A percentile compares a stretch with the other conserved stretches of the same genome.
These are phyloP conservation scores for Aphelocoma californica DNA, from an alignment of 2,797 vertebrate genomes.

Conservation along the genomic window DNA sequence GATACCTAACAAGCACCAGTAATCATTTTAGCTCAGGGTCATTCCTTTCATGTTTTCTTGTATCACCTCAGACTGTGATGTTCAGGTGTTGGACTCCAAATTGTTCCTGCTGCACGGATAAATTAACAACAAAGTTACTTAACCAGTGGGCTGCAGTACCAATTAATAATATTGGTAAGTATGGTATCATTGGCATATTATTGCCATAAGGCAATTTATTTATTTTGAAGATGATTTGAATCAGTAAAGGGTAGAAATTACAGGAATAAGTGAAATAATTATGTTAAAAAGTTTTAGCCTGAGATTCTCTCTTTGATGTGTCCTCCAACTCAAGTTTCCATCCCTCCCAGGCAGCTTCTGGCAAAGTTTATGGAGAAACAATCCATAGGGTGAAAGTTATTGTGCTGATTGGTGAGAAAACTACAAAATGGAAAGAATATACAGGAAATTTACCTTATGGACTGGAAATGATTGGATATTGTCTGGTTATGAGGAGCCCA, in stretches of 20 bases:
- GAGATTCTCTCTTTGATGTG: background rate
- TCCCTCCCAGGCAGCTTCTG: background rate
- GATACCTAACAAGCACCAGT: background rate
- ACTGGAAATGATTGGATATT: slow-evolving; percentile 76
- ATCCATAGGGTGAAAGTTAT: slow-evolving; percentile 26
- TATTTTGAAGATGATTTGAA: background rate
- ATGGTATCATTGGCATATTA: background rate
- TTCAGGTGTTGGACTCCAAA: background rate
- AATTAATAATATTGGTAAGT: background rate
- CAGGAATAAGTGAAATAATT: background rate
- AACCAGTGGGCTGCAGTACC: background rate
- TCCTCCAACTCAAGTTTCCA: background rate
- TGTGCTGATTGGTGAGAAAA: slow-evolving; percentile 47
- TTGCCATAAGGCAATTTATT: background rate
- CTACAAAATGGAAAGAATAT: slow-evolving; percentile 61
- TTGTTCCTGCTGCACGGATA: background rate
- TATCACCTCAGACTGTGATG: background rate
- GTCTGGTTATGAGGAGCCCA: slow-evolving; percentile 67
- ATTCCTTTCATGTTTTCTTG: background rate
- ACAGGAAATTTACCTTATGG: slow-evolving; percentile 73
- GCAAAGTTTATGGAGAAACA: slow-evolving; percentile 39
- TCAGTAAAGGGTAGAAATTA: background rate
- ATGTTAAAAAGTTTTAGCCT: background rate
- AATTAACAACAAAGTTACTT: background rate
- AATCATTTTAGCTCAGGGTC: background rate